Evolutionary conservation across 92 coral and sea anemone genomes (phyloP), one percentile per base, ranked within the genome.

Genomic region (Epizoanthus scotinus): DNA sequence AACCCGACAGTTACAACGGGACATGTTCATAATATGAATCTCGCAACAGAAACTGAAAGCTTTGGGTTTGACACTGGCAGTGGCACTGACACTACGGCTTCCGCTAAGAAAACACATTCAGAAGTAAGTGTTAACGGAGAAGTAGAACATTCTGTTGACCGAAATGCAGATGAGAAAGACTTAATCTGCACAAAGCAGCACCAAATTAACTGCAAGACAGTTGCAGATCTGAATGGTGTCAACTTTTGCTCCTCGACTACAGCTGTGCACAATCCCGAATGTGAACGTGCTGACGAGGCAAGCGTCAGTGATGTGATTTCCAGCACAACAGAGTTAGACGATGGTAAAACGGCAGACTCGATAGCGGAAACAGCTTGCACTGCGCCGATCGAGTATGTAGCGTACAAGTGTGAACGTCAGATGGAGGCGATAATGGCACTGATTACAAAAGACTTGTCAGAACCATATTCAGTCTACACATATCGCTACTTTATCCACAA

Each of bases 401-500:
- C 89, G 42, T 96, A 96, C 63, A 89, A 96, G 78, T 93, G 95
- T 52, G 99, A 96, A 85, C 90, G 64, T 44, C 99, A 96, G 82
- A 96, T 96, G 98, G 89, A 87, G 77, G 89, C 94, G 13, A 96
- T 96, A 21, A 96, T 96, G 99, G 94, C 98, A 2, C 86, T 96
- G 73, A 96, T 96, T 29, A 96, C 99, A 3, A 96, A 96, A 73
- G 99, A 96, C 90, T 91, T 96, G 56, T 96, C 99, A 1, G 99
- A 96, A 71, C 99, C 99, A 3, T 96, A 96, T 55, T 96, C 99
- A 6, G 90, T 96, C 60, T 96, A 96, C 86, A 96, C 99, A 0
- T 96, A 96, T 82, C 97, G 99, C 62, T 96, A 96, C 86, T 96
- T 96, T 78, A 96, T 96, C 49, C 99, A 96, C 81, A 96, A 96